Percentiles rank a stretch among this genome's conserved stretches.
Evolutionary conservation across 1,140 invertebrate genomes (phyloP).

Genomic region (Lycorma delicatula): DNA sequence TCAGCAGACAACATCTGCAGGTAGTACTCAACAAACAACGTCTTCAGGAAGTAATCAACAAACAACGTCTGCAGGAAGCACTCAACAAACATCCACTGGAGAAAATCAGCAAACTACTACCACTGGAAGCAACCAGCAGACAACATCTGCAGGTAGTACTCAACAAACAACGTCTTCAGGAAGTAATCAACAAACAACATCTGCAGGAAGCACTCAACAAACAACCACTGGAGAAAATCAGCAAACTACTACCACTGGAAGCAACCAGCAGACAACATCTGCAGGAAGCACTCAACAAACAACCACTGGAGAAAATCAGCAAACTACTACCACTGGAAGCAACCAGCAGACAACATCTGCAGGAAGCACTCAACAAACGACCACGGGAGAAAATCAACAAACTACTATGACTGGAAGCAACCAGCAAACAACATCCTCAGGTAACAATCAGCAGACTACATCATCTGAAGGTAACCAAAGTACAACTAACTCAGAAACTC

Average conservation of each 20-base stretch:
- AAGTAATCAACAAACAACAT: slow-evolving; percentile 17
- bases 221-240: slow-evolving; percentile 17
- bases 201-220: slow-evolving; percentile 19
- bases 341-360: slow-evolving; percentile 19
- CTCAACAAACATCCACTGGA: slow-evolving; percentile 17
- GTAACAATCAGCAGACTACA: slow-evolving; percentile 13
- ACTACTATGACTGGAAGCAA: slow-evolving; percentile 16
- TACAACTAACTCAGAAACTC: slow-evolving; percentile 6
- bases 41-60: slow-evolving; percentile 18
- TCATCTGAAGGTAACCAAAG: slow-evolving; percentile 18
- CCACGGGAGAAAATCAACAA: slow-evolving; percentile 11
- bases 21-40: slow-evolving; percentile 21
- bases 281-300: slow-evolving; percentile 19
- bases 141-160: slow-evolving; percentile 18
- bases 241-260: slow-evolving; percentile 22
- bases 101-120: slow-evolving; percentile 13
- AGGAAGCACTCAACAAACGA: slow-evolving; percentile 16
- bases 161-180: slow-evolving; percentile 19
- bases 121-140: slow-evolving; percentile 21
- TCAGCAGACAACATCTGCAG: slow-evolving; percentile 16
- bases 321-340: slow-evolving; percentile 19
- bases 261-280: slow-evolving; percentile 17
- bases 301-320: slow-evolving; percentile 11
- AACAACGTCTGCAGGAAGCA: slow-evolving; percentile 15
- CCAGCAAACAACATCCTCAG: slow-evolving; percentile 20